These are phyloP conservation scores for Augochlorella aurata DNA, from an alignment of 2,888 invertebrate genomes.

Conservation along the genomic window DNA sequence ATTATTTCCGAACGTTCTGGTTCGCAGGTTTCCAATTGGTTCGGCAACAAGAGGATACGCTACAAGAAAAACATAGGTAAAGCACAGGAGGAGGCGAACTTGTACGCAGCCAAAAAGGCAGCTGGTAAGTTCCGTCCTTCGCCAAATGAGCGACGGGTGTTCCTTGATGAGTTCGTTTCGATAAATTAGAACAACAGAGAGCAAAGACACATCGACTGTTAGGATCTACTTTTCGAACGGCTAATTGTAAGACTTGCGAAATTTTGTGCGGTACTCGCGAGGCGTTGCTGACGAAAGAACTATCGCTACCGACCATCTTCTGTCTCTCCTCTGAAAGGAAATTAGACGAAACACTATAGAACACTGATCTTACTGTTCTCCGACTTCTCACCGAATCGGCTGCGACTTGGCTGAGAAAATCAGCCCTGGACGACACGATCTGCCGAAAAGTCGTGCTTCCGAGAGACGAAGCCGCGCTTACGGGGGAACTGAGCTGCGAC, in stretches of 20 bases:
- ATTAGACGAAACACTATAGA: not conserved
- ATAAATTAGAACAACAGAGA: slow-evolving; percentile 28
- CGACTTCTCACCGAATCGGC: too few species aligned
- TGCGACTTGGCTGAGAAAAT: too few species aligned
- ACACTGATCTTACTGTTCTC: not conserved
- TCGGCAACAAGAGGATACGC: slow-evolving; percentile 99
- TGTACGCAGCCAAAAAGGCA: slow-evolving; percentile 99
- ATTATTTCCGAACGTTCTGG: not conserved
- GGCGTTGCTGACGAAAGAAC: slow-evolving; percentile 37
- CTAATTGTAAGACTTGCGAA: not conserved
- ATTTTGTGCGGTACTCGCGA: not conserved
- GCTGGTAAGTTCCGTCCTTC: slow-evolving; percentile 86
- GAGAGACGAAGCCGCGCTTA: too few species aligned
- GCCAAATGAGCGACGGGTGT: slow-evolving; percentile 67
- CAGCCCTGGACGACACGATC: too few species aligned
- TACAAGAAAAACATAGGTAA: slow-evolving; percentile 99
- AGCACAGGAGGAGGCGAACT: slow-evolving; percentile 99
- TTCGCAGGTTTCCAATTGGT: slow-evolving; percentile 96
- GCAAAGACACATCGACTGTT: not conserved
- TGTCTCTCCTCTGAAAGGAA: not conserved
- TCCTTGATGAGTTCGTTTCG: slow-evolving; percentile 62
- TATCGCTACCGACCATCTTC: slow-evolving; percentile 16
- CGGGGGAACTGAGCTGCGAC: not conserved
- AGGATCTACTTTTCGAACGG: slow-evolving; percentile 20
- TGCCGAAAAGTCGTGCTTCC: too few species aligned